phyloP scores from a whole-genome alignment of 1,140 invertebrate genomes.

The Drosophila watanabei region DNA sequence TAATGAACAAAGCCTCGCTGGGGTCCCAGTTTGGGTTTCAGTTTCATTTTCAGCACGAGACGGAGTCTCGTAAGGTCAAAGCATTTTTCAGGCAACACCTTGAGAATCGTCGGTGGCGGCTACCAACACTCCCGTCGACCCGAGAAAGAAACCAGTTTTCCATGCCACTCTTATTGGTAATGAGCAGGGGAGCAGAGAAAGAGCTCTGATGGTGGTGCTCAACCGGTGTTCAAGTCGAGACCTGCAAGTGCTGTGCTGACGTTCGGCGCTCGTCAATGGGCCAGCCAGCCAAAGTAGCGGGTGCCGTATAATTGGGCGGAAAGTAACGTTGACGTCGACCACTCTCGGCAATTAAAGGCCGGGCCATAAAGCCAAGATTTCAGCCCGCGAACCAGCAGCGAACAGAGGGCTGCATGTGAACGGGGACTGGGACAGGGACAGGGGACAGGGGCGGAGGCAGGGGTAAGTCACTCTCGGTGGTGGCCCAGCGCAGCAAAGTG shows the following conservation, averaged over 20 bases:
- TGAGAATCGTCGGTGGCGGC: constrained; percentile 43
- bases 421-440: too few species aligned
- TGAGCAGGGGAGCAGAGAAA: constrained; percentile 7
- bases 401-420: neutral
- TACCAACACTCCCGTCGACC: neutral
- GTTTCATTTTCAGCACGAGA: constrained; percentile 21
- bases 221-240: neutral
- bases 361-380: constrained; percentile 31
- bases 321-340: constrained; percentile 55
- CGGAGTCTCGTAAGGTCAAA: constrained; percentile 62
- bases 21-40: neutral
- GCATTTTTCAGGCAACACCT: constrained; percentile 75
- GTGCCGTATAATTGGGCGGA: constrained; percentile 66
- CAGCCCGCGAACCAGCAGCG: neutral
- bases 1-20: constrained; percentile 31
- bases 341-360: constrained; percentile 39
- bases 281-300: constrained; percentile 16
- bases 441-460: too few species aligned
- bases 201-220: constrained; percentile 9
- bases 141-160: constrained; percentile 10
- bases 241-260: constrained; percentile 8
- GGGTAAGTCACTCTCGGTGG: neutral
- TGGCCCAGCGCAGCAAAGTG: constrained; percentile 19
- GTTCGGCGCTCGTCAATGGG: constrained; percentile 31
- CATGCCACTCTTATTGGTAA: constrained; percentile 34